phyloP scores from a whole-genome alignment of 1,140 invertebrate genomes.

The Elymnias hypermnestra region DNA sequence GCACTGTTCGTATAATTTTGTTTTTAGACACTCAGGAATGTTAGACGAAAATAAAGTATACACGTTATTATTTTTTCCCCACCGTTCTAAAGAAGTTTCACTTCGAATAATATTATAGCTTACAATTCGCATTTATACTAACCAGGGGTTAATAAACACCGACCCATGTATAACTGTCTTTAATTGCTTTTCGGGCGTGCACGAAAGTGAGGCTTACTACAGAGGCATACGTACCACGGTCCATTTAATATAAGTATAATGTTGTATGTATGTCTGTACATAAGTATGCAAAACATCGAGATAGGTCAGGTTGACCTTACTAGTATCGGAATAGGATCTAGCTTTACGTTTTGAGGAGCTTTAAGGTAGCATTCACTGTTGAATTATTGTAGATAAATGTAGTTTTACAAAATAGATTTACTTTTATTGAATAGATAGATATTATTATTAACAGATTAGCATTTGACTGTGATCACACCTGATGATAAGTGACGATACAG shows the following conservation, averaged over 20 bases:
- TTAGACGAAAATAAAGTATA: too few relatives aligned
- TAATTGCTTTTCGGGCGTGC: conserved; percentile 37
- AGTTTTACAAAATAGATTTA: too few relatives aligned
- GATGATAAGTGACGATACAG: too few relatives aligned
- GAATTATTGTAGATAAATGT: neutral
- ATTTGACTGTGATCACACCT: too few relatives aligned
- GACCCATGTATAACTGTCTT: conserved; percentile 30
- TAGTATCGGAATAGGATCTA: neutral
- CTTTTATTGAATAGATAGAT: too few relatives aligned
- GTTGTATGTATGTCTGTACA: conserved; percentile 2
- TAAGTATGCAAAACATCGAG: conserved; percentile 1
- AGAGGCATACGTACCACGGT: conserved; percentile 17
- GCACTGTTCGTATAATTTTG: too few relatives aligned
- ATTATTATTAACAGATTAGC: too few relatives aligned
- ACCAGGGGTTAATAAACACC: conserved; percentile 11
- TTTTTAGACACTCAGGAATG: too few relatives aligned
- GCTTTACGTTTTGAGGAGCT: neutral
- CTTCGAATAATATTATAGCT: too few relatives aligned
- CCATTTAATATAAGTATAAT: conserved; percentile 19
- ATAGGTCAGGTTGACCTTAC: conserved; percentile 4
- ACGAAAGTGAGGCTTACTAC: conserved; percentile 22
- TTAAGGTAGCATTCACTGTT: neutral
- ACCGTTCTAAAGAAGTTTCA: too few relatives aligned
- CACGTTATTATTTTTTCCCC: too few relatives aligned
- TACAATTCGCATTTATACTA: neutral